Percentiles rank a stretch among this genome's conserved stretches.
These are phyloP conservation scores for Phragmatobia fuliginosa DNA, from an alignment of 2,888 invertebrate genomes.

Conservation along the genomic window DNA sequence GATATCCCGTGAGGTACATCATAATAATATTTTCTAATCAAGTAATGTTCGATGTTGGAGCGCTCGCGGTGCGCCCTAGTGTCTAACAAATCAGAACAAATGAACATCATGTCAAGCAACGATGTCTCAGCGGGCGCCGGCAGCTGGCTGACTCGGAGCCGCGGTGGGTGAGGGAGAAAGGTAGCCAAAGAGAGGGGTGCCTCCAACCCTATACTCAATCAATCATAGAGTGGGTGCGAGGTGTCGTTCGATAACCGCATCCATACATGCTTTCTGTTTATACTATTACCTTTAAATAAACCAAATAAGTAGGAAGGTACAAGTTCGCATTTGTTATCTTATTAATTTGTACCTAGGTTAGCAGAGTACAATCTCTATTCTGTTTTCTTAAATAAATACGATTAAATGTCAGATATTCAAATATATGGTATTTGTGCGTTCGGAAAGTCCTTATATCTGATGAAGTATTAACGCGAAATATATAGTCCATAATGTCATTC, in stretches of 20 bases:
- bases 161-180: slow-evolving; percentile 17
- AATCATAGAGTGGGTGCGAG: slow-evolving; percentile 68
- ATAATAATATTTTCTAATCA: slow-evolving; percentile 67
- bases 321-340: slow-evolving; percentile 8
- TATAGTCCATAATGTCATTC: not conserved
- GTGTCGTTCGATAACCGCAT: slow-evolving; percentile 57
- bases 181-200: slow-evolving; percentile 22
- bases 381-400: not conserved
- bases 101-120: slow-evolving; percentile 73
- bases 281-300: slow-evolving; percentile 46
- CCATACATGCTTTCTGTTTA: slow-evolving; percentile 49
- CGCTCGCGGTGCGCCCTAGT: slow-evolving; percentile 54
- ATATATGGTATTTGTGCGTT: not conserved
- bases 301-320: slow-evolving; percentile 24
- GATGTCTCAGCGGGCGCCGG: slow-evolving; percentile 68
- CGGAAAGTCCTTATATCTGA: not conserved
- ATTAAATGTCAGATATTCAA: not conserved
- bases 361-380: not conserved
- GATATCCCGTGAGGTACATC: slow-evolving; percentile 42
- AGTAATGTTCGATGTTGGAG: slow-evolving; percentile 60
- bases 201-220: slow-evolving; percentile 63
- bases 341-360: not conserved
- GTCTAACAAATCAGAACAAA: slow-evolving; percentile 79
- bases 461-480: not conserved
- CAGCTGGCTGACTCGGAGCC: slow-evolving; percentile 34